A percentile compares a stretch with the other conserved stretches of the same genome.
Evolutionary conservation across 2,113 vertebrate species (phyloP).

Genomic region (Pteropus alecto): DNA sequence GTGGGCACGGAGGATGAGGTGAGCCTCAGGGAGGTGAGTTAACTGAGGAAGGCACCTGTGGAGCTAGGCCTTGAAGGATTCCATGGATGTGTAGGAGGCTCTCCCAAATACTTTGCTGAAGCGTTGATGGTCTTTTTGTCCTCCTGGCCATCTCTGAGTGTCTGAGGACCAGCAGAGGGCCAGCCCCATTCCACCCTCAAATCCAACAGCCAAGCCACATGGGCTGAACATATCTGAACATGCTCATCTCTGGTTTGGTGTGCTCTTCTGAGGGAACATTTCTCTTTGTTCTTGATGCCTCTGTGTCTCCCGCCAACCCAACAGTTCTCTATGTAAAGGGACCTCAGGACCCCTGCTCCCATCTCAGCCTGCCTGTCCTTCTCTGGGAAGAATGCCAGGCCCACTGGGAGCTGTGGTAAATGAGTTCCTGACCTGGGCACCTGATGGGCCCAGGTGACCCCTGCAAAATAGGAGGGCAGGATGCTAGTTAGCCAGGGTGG

Average conservation of each 20-base stretch:
- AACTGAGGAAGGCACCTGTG: neutral
- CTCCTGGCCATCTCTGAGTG: neutral
- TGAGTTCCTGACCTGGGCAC: neutral
- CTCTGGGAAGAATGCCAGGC: neutral
- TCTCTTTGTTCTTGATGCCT: neutral
- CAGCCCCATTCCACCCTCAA: neutral
- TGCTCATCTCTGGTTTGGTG: neutral
- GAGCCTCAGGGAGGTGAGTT: neutral
- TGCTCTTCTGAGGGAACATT: accelerated
- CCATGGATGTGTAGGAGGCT: too few species aligned
- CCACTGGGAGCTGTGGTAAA: neutral
- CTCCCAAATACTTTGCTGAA: neutral
- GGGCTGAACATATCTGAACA: neutral
- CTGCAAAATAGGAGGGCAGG: neutral
- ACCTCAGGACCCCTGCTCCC: neutral
- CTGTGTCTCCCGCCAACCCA: neutral
- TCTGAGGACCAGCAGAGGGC: neutral
- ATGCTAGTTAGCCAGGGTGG: neutral
- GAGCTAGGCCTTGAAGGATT: neutral
- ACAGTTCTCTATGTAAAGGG: neutral
- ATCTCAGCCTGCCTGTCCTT: neutral
- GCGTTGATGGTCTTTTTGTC: neutral
- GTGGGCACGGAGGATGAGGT: neutral
- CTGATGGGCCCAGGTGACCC: too few species aligned
- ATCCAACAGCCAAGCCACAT: neutral